These are phyloP conservation scores for Hemicentrotus pulcherrimus DNA, from an alignment of 35 echinoderm and acorn worm species.

Conservation along the genomic window DNA sequence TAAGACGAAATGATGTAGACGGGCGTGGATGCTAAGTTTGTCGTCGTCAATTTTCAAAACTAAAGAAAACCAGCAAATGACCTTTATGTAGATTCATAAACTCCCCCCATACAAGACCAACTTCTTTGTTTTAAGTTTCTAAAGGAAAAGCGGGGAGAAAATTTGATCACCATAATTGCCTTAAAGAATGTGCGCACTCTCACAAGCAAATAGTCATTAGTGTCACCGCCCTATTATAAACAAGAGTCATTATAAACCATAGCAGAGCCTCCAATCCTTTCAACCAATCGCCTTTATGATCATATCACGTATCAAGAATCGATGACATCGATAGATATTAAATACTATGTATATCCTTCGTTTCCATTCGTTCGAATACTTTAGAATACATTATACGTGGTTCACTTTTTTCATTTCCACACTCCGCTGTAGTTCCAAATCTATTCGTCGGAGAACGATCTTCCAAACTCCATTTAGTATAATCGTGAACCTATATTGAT, in stretches of 20 bases:
- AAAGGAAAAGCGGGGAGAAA: too few relatives aligned
- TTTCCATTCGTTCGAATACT: not conserved
- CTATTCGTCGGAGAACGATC: not conserved
- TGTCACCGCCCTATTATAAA: not conserved
- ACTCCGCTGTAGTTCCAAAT: too few relatives aligned
- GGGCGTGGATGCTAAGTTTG: too few relatives aligned
- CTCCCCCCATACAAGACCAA: too few relatives aligned
- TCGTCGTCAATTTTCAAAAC: too few relatives aligned
- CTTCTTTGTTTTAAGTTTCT: too few relatives aligned
- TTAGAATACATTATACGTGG: not conserved
- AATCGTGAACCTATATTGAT: not conserved
- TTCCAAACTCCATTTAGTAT: not conserved
- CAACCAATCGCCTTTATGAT: not conserved
- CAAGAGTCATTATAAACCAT: not conserved
- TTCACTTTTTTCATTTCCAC: too few relatives aligned
- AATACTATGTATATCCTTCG: not conserved
- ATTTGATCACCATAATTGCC: too few relatives aligned
- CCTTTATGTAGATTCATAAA: too few relatives aligned
- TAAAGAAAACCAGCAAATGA: too few relatives aligned
- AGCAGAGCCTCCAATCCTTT: not conserved
- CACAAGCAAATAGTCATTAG: not conserved
- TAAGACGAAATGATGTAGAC: too few relatives aligned
- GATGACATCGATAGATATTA: not conserved
- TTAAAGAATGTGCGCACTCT: too few relatives aligned
- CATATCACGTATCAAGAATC: not conserved